phyloP scores from a whole-genome alignment of 1,140 invertebrate species.

The Zaprionus ghesquierei region DNA sequence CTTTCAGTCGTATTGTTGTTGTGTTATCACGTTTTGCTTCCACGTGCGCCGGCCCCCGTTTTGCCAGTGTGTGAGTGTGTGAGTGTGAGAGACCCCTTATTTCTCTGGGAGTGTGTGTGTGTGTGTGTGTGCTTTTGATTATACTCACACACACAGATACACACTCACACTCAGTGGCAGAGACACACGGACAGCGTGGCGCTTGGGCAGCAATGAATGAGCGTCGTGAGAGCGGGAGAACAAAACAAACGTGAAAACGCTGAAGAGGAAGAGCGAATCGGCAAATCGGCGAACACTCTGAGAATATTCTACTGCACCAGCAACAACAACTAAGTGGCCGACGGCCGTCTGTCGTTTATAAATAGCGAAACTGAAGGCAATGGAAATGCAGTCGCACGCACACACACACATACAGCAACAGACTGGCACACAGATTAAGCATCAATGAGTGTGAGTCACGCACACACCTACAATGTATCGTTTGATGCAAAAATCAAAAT shows the following conservation, averaged over 20 bases:
- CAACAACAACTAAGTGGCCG: background rate
- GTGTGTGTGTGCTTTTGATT: slow-evolving; percentile 23
- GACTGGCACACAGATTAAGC: slow-evolving; percentile 12
- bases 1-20: slow-evolving; percentile 71
- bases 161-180: slow-evolving; percentile 4
- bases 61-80: slow-evolving; percentile 33
- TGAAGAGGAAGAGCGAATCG: slow-evolving; percentile 24
- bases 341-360: slow-evolving; percentile 51
- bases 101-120: slow-evolving; percentile 13
- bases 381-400: slow-evolving; percentile 29
- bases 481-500: slow-evolving; percentile 17
- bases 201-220: slow-evolving; percentile 59
- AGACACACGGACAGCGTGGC: slow-evolving; percentile 22
- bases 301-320: slow-evolving; percentile 9
- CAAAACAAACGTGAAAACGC: slow-evolving; percentile 46
- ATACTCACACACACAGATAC: slow-evolving; percentile 1
- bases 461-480: slow-evolving; percentile 5
- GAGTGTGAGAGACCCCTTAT: background rate
- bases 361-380: slow-evolving; percentile 61
- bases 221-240: slow-evolving; percentile 35
- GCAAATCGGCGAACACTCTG: slow-evolving; percentile 2
- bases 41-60: slow-evolving; percentile 69
- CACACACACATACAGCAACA: slow-evolving; percentile 32
- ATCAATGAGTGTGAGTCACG: slow-evolving; percentile 32
- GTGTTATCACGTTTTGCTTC: slow-evolving; percentile 79